These are phyloP conservation scores for Pollicipes pollicipes DNA, from an alignment of 1,140 invertebrate genomes.

Conservation along the genomic window DNA sequence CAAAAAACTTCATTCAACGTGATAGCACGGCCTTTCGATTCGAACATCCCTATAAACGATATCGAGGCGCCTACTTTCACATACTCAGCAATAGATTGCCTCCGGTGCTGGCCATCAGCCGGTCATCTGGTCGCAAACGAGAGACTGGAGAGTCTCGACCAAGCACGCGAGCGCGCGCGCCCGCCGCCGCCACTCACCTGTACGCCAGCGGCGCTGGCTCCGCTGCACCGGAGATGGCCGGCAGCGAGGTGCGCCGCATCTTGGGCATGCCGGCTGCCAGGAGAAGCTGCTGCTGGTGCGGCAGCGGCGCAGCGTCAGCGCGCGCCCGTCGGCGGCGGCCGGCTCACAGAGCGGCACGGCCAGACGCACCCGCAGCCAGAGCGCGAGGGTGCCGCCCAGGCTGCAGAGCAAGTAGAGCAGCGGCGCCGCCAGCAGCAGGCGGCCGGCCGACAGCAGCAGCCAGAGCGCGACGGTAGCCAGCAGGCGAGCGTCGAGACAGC, in stretches of 20 bases:
- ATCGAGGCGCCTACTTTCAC: no score
- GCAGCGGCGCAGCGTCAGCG: not conserved
- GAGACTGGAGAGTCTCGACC: no score
- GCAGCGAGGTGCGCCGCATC: constrained; percentile 26
- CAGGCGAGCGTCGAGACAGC: not conserved
- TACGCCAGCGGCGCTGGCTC: constrained; percentile 17
- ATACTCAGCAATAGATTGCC: no score
- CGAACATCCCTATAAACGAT: no score
- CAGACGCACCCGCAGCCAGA: not conserved
- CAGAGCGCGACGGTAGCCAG: not conserved
- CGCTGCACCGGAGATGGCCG: constrained; percentile 26
- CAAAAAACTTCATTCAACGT: no score
- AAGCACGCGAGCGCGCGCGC: no score
- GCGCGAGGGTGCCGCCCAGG: not conserved
- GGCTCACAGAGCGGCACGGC: not conserved
- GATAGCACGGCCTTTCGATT: no score
- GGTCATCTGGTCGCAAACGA: no score
- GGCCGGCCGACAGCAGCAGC: not conserved
- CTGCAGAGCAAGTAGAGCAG: not conserved
- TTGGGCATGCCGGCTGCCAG: constrained; percentile 14
- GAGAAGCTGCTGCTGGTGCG: not conserved
- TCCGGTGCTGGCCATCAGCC: no score
- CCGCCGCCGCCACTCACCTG: no score
- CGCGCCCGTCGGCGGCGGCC: not conserved
- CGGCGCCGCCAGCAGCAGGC: not conserved